A percentile compares a stretch with the other conserved stretches of the same genome.
phyloP scores from a whole-genome alignment of 2,888 invertebrate genomes.

The Neoaliturus tenellus region DNA sequence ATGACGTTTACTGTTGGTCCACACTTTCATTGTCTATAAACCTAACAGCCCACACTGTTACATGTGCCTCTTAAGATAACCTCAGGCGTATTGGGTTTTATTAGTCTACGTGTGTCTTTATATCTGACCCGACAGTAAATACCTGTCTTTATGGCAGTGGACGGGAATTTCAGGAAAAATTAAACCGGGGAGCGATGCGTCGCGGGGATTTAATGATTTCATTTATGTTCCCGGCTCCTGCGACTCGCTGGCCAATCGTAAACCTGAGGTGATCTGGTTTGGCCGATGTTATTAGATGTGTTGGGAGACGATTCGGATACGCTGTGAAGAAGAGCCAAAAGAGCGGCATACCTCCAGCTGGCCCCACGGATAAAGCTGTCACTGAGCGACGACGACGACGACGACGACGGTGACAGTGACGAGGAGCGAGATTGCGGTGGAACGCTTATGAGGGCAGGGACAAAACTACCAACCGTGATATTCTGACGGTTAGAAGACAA shows the following conservation, averaged over 20 bases:
- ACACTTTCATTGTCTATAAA: constrained; percentile 30
- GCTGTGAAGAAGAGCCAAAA: not conserved
- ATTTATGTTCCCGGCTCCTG: constrained; percentile 18
- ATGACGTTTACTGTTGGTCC: not conserved
- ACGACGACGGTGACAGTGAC: too few species aligned
- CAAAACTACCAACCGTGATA: too few species aligned
- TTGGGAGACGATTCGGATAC: not conserved
- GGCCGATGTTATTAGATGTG: not conserved
- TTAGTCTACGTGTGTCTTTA: constrained; percentile 16
- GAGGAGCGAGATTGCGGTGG: not conserved
- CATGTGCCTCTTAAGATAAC: constrained; percentile 10
- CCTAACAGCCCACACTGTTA: constrained; percentile 19
- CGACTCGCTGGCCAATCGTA: not conserved
- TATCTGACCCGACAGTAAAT: constrained; percentile 20
- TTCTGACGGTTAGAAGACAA: too few species aligned
- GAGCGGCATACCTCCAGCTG: not conserved
- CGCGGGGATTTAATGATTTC: constrained; percentile 10
- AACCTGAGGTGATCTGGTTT: not conserved
- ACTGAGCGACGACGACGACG: not conserved
- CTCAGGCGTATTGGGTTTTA: constrained; percentile 3
- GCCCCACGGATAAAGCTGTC: not conserved
- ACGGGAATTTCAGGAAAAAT: constrained; percentile 20
- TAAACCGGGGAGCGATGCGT: not conserved
- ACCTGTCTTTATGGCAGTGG: not conserved
- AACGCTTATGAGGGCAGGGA: not conserved